Conservation (phyloP, 2,888 invertebrate genomes). For the Entomobrya proxima region DNA sequence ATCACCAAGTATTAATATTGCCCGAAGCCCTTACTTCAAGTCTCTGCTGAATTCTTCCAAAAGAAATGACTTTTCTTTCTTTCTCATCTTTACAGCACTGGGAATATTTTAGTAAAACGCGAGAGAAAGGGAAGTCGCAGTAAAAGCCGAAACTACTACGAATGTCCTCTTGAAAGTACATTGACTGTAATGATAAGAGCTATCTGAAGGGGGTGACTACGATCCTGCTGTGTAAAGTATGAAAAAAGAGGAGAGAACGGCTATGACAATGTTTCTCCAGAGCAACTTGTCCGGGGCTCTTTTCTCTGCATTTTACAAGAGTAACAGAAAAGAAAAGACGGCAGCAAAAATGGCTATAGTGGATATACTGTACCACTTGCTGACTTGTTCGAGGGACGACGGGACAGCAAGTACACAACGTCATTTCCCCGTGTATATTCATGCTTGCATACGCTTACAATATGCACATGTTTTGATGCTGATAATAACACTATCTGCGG, state of each 20-base stretch:
- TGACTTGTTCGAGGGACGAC: background rate
- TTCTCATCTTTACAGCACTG: background rate
- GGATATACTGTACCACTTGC: background rate
- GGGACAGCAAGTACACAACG: constrained; percentile 18
- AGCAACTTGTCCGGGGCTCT: constrained; percentile 7
- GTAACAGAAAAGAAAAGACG: background rate
- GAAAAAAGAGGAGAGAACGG: background rate
- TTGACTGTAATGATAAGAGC: constrained; percentile 46
- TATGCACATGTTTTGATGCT: background rate
- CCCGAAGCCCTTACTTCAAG: constrained; percentile 1
- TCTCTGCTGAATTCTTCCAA: constrained; percentile 16
- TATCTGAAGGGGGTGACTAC: constrained; percentile 11
- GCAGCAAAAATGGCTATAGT: background rate
- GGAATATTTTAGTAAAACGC: constrained; percentile 40
- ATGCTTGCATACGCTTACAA: background rate
- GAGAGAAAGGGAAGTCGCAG: background rate
- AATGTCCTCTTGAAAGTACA: constrained; percentile 50
- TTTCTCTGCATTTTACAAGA: constrained; percentile 14
- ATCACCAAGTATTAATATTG: constrained; percentile 50
- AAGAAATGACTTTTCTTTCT: background rate
- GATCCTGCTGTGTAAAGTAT: background rate
- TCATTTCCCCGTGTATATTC: background rate
- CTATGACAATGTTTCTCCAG: constrained; percentile 30
- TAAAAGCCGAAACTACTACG: constrained; percentile 1
- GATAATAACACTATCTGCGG: background rate